phyloP scores from a whole-genome alignment of 2,888 invertebrate species.

The Thereva nobilitata region DNA sequence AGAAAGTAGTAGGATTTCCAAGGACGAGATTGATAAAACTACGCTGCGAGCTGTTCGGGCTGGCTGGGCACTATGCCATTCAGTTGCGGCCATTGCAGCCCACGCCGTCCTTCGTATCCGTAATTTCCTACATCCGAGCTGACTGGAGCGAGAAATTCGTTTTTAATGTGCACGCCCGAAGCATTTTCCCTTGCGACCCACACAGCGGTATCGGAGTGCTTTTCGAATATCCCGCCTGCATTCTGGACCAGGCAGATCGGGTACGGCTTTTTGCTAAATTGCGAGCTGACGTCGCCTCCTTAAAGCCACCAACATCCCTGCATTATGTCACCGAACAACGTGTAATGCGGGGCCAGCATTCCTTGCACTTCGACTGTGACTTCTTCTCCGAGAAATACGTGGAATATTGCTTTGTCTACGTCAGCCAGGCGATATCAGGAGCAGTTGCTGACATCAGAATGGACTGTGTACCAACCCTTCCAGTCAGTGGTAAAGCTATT shows the following conservation, averaged over 20 bases:
- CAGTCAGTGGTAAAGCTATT: conserved; percentile 68
- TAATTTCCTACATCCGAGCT: conserved; percentile 59
- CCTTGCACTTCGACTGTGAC: conserved; percentile 77
- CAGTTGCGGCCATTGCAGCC: conserved; percentile 70
- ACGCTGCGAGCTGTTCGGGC: conserved; percentile 78
- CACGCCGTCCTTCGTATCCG: conserved; percentile 63
- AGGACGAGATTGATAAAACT: conserved; percentile 70
- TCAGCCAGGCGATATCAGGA: conserved; percentile 81
- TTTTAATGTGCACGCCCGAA: conserved; percentile 80
- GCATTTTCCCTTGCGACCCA: conserved; percentile 81
- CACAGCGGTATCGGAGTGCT: conserved; percentile 74
- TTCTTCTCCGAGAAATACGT: conserved; percentile 81
- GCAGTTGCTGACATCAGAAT: conserved; percentile 83
- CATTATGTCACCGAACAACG: conserved; percentile 70
- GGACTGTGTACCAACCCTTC: conserved; percentile 83
- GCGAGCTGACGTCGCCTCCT: conserved; percentile 69
- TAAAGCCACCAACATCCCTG: conserved; percentile 66
- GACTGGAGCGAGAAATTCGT: conserved; percentile 86
- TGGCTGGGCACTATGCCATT: conserved; percentile 80
- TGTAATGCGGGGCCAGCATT: conserved; percentile 73
- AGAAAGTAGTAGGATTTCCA: conserved; percentile 75
- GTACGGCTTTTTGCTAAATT: conserved; percentile 80
- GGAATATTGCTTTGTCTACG: conserved; percentile 87
- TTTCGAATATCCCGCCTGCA: conserved; percentile 83
- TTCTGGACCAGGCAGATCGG: conserved; percentile 73